phyloP scores from a whole-genome alignment of 2,113 vertebrate genomes.

The Ptilonorhynchus violaceus region DNA sequence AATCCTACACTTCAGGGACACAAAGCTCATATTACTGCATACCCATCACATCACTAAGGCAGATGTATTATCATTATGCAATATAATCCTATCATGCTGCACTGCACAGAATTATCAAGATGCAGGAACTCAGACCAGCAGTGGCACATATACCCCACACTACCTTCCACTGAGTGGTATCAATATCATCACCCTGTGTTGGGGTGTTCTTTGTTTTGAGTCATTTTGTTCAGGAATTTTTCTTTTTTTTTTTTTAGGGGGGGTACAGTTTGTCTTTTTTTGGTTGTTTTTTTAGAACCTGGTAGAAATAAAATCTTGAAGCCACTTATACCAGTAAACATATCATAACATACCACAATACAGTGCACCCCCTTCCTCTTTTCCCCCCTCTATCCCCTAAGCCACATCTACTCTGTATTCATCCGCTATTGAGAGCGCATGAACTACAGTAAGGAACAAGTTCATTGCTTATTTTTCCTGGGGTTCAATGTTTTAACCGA shows the following conservation, averaged over 20 bases:
- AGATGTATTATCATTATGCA: background rate
- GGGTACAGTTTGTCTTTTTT: background rate
- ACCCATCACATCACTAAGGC: background rate
- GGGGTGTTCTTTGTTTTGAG: too few species aligned
- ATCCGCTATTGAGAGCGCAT: background rate
- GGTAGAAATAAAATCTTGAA: background rate
- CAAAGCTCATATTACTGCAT: background rate
- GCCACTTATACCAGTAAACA: background rate
- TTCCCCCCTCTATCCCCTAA: background rate
- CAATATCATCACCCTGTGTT: background rate
- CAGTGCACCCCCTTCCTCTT: accelerated
- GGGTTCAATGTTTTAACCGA: background rate
- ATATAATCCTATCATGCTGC: background rate
- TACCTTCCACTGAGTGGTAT: background rate
- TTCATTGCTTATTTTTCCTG: background rate
- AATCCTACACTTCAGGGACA: background rate
- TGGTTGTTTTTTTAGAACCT: background rate
- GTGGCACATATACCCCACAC: accelerated
- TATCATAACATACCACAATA: background rate
- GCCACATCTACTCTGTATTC: background rate
- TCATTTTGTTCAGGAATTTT: background rate
- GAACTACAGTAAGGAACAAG: background rate
- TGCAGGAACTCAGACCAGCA: background rate
- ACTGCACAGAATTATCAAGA: background rate
- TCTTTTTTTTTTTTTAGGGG: background rate